phyloP scores from a whole-genome alignment of 2,113 vertebrate genomes.

The Lepidothrix coronata region DNA sequence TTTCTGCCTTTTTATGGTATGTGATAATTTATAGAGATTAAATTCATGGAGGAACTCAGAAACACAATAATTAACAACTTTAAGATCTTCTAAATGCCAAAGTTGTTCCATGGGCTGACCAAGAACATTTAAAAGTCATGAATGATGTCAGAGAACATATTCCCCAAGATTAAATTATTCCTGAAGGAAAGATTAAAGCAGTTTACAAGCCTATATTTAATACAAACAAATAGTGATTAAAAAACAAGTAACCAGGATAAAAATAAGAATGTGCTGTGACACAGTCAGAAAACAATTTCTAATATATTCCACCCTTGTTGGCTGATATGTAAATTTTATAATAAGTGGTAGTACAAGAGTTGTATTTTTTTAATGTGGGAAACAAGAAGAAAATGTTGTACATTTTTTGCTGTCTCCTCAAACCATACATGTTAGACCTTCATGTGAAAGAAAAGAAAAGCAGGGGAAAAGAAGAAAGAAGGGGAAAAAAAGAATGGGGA shows the following conservation, averaged over 20 bases:
- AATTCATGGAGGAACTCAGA: neutral
- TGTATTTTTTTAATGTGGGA: neutral
- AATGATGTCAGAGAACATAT: neutral
- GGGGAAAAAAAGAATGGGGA: too few relatives aligned
- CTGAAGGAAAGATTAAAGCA: constrained; percentile 13
- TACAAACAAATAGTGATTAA: neutral
- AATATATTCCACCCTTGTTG: neutral
- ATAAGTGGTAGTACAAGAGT: neutral
- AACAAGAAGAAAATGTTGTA: neutral
- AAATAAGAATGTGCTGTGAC: neutral
- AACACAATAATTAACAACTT: constrained; percentile 30
- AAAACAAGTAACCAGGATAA: neutral
- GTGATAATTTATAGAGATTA: neutral
- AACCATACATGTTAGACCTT: neutral
- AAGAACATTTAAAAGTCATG: constrained; percentile 11
- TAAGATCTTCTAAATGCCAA: constrained; percentile 38
- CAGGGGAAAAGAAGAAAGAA: neutral
- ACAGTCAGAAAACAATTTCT: neutral
- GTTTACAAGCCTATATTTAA: neutral
- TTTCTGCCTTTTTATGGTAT: neutral
- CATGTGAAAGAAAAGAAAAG: neutral
- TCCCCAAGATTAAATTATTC: constrained; percentile 21
- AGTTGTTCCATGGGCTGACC: neutral
- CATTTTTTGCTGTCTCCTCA: neutral
- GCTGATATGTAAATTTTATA: neutral